Percentiles rank a stretch among this genome's conserved stretches.
Evolutionary conservation across 2,797 vertebrate species (phyloP).

Genomic region (Muscicapa striata): DNA sequence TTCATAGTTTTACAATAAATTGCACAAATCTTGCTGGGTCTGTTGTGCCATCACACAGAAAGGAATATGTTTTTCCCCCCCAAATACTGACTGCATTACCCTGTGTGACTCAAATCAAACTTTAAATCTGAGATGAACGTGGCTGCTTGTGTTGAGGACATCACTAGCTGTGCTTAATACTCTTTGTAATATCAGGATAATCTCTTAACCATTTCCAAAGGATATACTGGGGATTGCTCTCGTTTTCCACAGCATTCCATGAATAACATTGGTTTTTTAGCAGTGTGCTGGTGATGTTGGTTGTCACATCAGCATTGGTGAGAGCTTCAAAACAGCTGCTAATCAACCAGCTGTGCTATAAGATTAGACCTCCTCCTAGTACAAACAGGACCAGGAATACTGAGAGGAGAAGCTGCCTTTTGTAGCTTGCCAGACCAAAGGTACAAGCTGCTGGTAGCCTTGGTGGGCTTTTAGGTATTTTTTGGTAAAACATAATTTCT

Average conservation of each 20-base stretch:
- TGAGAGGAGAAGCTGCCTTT: constrained; percentile 1
- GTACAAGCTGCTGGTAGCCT: constrained; percentile 7
- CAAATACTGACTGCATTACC: not conserved
- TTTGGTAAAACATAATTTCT: constrained; percentile 31
- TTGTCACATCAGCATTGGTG: not conserved
- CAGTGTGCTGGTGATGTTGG: not conserved
- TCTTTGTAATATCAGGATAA: not conserved
- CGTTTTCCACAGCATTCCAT: accelerated
- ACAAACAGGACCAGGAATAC: not conserved
- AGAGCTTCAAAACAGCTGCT: constrained; percentile 3
- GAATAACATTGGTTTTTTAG: accelerated
- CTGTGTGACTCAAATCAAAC: not conserved
- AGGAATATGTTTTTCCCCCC: accelerated
- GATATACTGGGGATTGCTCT: not conserved
- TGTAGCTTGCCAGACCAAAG: not conserved
- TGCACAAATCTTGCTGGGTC: not conserved
- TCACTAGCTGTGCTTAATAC: not conserved
- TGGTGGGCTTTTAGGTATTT: not conserved
- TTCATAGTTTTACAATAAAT: not conserved
- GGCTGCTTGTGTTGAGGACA: not conserved
- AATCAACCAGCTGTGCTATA: not conserved
- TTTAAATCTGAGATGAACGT: not conserved
- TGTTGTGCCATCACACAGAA: not conserved
- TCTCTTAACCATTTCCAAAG: not conserved
- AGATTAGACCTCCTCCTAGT: not conserved